Evolutionary conservation across 2,888 invertebrate species (phyloP).

Genomic region (Eupithecia subfuscata): DNA sequence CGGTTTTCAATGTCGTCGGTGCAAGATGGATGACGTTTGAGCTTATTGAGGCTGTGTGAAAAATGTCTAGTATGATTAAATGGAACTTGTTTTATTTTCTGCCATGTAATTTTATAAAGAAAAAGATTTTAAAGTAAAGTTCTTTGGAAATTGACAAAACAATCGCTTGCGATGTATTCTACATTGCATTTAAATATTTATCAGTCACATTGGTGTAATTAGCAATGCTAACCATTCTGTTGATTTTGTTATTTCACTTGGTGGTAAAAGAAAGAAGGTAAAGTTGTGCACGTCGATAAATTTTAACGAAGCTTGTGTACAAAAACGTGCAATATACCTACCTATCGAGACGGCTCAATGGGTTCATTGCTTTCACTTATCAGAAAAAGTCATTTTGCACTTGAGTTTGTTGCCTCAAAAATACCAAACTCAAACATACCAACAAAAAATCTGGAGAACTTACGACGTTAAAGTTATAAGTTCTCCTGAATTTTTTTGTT

Average conservation of each 20-base stretch:
- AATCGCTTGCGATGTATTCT: not conserved
- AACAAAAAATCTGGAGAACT: no score
- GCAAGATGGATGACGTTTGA: conserved; percentile 28
- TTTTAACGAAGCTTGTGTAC: not conserved
- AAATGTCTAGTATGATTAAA: not conserved
- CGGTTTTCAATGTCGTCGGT: conserved; percentile 23
- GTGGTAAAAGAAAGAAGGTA: not conserved
- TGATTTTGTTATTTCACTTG: not conserved
- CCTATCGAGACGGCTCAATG: not conserved
- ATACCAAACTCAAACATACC: not conserved
- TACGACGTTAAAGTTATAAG: not conserved
- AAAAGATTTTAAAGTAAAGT: not conserved
- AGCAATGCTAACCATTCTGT: not conserved
- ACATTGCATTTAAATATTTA: not conserved
- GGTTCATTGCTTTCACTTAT: not conserved
- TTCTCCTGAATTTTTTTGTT: not conserved
- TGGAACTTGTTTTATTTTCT: not conserved
- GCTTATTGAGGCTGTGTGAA: not conserved
- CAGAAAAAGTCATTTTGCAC: not conserved
- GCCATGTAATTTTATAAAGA: not conserved
- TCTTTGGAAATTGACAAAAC: not conserved
- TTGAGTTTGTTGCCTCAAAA: not conserved
- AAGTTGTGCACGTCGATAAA: not conserved
- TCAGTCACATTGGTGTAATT: not conserved
- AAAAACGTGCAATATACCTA: not conserved